Evolutionary conservation across 2,113 vertebrate species (phyloP).

Genomic region (rat (Rattus norvegicus)): GRCr8 NC_086019.1:30825001-30825500

Average conservation of each 20-base stretch:
- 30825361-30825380: neutral
- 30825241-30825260: neutral
- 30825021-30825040: neutral
- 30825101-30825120: neutral
- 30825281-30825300: neutral
- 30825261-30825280: neutral
- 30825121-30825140: neutral
- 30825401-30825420: neutral
- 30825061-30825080: neutral
- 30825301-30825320: neutral
- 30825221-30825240: neutral
- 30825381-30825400: neutral
- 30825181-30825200: too few species aligned
- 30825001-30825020: rapidly evolving
- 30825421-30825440: neutral
- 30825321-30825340: neutral
- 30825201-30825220: too few species aligned
- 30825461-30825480: neutral
- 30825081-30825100: neutral
- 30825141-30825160: too few species aligned
- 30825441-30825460: neutral
- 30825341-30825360: neutral
- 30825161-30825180: too few species aligned
- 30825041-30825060: neutral
- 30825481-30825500: constrained; percentile 22